Evolutionary conservation across 2,888 invertebrate species (phyloP), one percentile per base, ranked within the genome.

Genomic region (Agriopis leucophaearia): DNA sequence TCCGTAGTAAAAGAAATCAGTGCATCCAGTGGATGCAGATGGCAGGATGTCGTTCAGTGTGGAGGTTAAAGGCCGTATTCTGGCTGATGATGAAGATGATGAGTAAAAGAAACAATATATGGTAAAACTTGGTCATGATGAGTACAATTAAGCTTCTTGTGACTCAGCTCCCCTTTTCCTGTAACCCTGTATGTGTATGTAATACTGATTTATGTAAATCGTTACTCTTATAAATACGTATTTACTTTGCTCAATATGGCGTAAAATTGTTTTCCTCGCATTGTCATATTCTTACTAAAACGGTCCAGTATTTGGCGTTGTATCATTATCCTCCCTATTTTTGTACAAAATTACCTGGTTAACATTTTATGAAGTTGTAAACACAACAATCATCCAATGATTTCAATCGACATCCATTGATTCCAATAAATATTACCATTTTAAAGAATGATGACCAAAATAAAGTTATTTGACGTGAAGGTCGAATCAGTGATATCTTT

Each of bases 401-500:
- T 57, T 47, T 47, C 45, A 36, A 27, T 54, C 45, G 54, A 47
- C 54, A 9, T 38, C 54, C 12, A 52, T 59, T 58, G 52, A 52
- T 52, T 48, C 40, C 52, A 52, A 47, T 65, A 52, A 56, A 35
- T 42, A 42, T n/a, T 55, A 6, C 1, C 18, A 55, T n/a, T 8
- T 42, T 42, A 8, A 27, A 44, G 6, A 55, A 27, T 44, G 13
- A 16, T 48, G 56, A 38, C 44, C 35, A 18, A 36, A 64, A 64
- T 64, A 54, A 38, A 47, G 40, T 36, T 56, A 60, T 55, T 60
- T 55, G 50, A 18, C n/a, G 60, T 56, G 51, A 61, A 61, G 61
- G 66, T 56, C 66, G 51, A 56, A 64, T 58, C 58, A 64, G 52
- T 64, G 56, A 57, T 57, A 57, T 50, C 56, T 57, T 64, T 57